Evolutionary conservation across 2,113 vertebrate species (phyloP).

Genomic region (Hiodon alosoides): DNA sequence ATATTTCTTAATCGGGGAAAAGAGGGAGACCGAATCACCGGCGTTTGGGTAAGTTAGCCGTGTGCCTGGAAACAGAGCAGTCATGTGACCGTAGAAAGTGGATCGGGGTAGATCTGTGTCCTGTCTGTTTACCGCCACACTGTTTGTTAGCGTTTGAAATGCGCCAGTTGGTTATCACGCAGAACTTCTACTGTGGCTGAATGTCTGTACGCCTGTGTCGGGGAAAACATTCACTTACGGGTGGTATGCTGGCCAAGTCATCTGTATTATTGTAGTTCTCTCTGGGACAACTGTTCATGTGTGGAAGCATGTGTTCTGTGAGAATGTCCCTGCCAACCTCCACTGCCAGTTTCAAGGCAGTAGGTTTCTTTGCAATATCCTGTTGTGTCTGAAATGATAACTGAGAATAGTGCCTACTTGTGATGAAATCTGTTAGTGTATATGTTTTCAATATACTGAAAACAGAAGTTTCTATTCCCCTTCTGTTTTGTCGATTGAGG

Average conservation of each 20-base stretch:
- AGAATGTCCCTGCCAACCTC: slow-evolving; percentile 36
- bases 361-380: slow-evolving; percentile 36
- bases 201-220: background rate
- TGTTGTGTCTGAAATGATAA: slow-evolving; percentile 14
- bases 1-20: background rate
- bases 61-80: background rate
- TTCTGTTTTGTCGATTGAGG: too few relatives aligned
- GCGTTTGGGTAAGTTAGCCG: background rate
- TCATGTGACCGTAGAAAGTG: too few relatives aligned
- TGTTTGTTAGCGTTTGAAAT: background rate
- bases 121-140: background rate
- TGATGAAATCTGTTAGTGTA: background rate
- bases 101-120: background rate
- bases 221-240: background rate
- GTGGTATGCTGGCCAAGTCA: background rate
- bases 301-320: slow-evolving; percentile 13
- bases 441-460: too few relatives aligned
- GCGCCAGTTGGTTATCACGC: background rate
- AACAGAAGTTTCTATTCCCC: too few relatives aligned
- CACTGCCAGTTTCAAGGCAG: slow-evolving; percentile 39
- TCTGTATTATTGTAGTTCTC: background rate
- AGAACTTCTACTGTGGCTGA: background rate
- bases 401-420: background rate
- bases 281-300: slow-evolving; percentile 20
- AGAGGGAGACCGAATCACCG: background rate